Evolutionary conservation across 2,797 vertebrate species (phyloP).

Genomic region (Halcyon badia): DNA sequence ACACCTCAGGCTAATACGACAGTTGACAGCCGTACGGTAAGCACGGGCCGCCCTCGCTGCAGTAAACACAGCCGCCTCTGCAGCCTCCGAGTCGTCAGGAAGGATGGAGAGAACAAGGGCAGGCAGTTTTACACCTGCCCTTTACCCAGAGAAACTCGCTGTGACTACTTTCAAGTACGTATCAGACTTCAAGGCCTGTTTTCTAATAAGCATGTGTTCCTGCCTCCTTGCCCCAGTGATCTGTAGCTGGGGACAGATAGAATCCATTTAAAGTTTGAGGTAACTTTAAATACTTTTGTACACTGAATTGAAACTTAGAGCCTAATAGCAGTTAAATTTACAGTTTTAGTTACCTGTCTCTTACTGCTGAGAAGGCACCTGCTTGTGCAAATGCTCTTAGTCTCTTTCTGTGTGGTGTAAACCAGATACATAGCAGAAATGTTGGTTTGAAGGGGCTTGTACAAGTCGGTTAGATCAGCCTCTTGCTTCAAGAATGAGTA

Average conservation of each 20-base stretch:
- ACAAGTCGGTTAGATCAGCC: background rate
- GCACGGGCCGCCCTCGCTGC: constrained; percentile 81
- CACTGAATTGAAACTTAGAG: background rate
- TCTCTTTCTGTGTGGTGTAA: background rate
- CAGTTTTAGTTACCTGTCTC: too few species aligned
- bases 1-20: constrained; percentile 40
- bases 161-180: constrained; percentile 92
- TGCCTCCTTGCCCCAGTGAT: background rate
- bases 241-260: background rate
- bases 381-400: background rate
- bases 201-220: background rate
- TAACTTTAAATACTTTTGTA: background rate
- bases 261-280: background rate
- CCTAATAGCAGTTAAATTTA: too few species aligned
- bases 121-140: constrained; percentile 91
- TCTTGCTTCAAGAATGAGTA: background rate
- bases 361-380: background rate
- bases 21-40: background rate
- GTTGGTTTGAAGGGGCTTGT: background rate
- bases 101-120: constrained; percentile 92
- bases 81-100: constrained; percentile 87
- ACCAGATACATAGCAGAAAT: background rate
- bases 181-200: background rate
- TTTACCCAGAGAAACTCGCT: constrained; percentile 84
- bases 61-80: constrained; percentile 82